Base-by-base conservation (phyloP, 2,113 vertebrate genomes). In the Pelusios castaneus region DNA sequence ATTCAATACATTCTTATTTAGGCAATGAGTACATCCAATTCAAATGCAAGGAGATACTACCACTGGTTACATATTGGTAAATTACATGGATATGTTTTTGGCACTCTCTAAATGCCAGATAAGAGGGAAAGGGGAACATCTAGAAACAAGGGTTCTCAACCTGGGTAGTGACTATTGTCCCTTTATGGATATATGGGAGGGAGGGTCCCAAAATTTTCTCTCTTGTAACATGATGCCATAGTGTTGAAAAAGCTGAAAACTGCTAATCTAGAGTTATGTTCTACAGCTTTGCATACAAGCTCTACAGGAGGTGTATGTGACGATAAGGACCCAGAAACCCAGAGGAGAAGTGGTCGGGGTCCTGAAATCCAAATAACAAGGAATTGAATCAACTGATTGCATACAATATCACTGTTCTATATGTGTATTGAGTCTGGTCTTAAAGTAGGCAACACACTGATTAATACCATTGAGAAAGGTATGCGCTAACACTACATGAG, bases 1-100 rank as follows among this genome's bases (percentile, higher is more conserved):
- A 67, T n/a, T 58, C 2, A 82, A 16, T 1, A 55, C 0, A 0
- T 5, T 24, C 14, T 8, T 85, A 51, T 17, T 78, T 19, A 89
- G 31, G 31, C 22, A 79, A 49, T 0, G 38, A 78, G 80, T 16
- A 3, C 47, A 84, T 80, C 34, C 67, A 12, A 14, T 3, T 5
- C 31, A 56, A 54, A 49, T 12, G 2, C 25, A 76, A 24, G 13
- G 25, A 27, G 79, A 29, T 55, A 82, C 27, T 31, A 6, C 3
- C 85, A 9, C 6, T 56, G 6, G 45, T 81, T 47, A 56, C 29
- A 22, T 21, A 24, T 9, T 52, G 79, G 6, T 14, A 93, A 77
- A 19, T 27, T 8, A 27, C 84, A 56, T 25, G 13, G 75, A 17
- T 2, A 89, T 84, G 24, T 0, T 0, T 27, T 77, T 38, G 87